Conservation (phyloP, 2,797 vertebrate species). For the Gymnoscopelus microlampas region DNA sequence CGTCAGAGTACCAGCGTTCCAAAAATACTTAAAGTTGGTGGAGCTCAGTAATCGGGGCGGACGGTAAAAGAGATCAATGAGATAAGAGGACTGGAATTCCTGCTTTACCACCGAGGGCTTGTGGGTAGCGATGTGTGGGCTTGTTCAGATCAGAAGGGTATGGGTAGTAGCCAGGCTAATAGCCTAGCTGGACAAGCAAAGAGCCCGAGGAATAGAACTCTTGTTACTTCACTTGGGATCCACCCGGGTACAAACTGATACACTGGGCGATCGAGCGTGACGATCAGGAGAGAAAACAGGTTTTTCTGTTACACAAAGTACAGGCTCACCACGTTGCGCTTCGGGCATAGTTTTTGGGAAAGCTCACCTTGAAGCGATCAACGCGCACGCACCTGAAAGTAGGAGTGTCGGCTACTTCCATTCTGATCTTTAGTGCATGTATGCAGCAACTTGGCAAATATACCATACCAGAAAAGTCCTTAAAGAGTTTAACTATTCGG, state of each 20-base stretch:
- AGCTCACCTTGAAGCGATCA: slow-evolving; percentile 42
- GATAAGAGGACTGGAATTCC: slow-evolving; percentile 80
- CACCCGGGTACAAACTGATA: neutral
- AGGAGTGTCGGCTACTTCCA: neutral
- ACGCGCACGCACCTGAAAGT: slow-evolving; percentile 45
- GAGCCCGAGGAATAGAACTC: neutral
- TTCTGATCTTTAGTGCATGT: neutral
- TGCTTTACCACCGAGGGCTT: slow-evolving; percentile 11
- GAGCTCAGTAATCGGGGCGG: slow-evolving; percentile 34
- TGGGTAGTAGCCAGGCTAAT: neutral
- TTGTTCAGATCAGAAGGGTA: neutral
- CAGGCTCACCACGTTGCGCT: slow-evolving; percentile 44
- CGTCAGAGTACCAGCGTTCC: slow-evolving; percentile 68
- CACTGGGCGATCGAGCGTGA: too few relatives aligned
- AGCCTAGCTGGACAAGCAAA: neutral
- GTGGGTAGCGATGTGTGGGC: slow-evolving; percentile 20
- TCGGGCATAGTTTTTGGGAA: slow-evolving; percentile 23
- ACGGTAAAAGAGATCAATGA: slow-evolving; percentile 74
- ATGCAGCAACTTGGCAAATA: neutral
- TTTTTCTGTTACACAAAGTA: neutral
- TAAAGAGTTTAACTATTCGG: neutral
- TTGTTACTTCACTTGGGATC: neutral
- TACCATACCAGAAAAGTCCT: neutral
- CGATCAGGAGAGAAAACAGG: neutral
- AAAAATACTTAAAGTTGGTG: slow-evolving; percentile 62